A percentile compares a stretch with the other conserved stretches of the same genome.
Evolutionary conservation across 2,888 invertebrate species (phyloP).

Genomic region (Mimachlamys varia): DNA sequence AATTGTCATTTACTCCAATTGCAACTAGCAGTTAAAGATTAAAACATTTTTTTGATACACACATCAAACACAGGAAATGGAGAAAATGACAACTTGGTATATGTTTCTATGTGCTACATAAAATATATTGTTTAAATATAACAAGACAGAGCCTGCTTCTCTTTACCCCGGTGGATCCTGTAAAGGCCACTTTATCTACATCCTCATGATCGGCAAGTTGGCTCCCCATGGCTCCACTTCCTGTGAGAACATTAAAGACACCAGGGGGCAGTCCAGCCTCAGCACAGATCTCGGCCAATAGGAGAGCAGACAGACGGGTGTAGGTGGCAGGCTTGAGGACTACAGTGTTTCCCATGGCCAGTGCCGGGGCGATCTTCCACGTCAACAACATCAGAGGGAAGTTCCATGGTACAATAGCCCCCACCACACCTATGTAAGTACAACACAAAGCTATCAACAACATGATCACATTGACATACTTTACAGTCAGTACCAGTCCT

Average conservation of each 20-base stretch:
- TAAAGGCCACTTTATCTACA: conserved; percentile 81
- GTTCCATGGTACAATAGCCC: conserved; percentile 81
- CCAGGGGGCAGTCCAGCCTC: conserved; percentile 83
- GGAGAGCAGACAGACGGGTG: conserved; percentile 80
- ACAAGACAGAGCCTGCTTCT: background rate
- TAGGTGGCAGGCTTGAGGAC: conserved; percentile 82
- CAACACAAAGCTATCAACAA: background rate
- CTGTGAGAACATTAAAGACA: conserved; percentile 82
- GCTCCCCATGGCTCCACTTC: conserved; percentile 78
- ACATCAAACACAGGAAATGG: no score
- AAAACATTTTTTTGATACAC: no score
- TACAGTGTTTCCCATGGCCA: conserved; percentile 83
- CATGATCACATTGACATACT: background rate
- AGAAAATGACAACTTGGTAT: no score
- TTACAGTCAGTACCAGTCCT: no score
- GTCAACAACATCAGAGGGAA: conserved; percentile 83
- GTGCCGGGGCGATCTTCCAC: conserved; percentile 82
- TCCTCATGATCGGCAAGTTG: conserved; percentile 77
- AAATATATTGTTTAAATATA: background rate
- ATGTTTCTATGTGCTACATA: no score
- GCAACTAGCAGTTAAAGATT: no score
- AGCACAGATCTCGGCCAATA: conserved; percentile 82
- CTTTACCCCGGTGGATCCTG: conserved; percentile 80
- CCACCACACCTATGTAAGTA: conserved; percentile 80
- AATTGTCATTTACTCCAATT: no score